These are phyloP conservation scores for Cheilosia scutellata DNA, from an alignment of 2,888 invertebrate species.

Conservation along the genomic window DNA sequence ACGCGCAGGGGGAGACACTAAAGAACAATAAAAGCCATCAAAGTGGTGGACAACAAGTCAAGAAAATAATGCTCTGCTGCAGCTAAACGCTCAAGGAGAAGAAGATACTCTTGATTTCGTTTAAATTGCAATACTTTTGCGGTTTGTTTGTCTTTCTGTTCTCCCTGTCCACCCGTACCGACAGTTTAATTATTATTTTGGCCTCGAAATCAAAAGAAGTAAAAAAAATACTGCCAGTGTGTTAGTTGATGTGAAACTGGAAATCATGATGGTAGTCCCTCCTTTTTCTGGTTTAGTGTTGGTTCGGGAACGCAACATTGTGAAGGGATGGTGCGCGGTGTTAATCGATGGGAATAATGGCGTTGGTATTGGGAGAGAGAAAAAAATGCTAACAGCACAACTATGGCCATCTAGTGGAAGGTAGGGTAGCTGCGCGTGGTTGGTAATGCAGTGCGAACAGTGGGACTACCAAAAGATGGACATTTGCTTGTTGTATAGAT, in stretches of 20 bases:
- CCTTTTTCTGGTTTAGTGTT: conserved; percentile 19
- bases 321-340: conserved; percentile 19
- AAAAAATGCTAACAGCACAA: conserved; percentile 11
- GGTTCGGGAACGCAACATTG: not conserved
- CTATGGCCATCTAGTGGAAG: conserved; percentile 60
- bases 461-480: conserved; percentile 20
- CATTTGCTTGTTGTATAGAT: not conserved
- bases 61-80: not conserved
- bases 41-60: conserved; percentile 2
- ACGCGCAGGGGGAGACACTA: not conserved
- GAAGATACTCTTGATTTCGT: conserved; percentile 68
- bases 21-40: conserved; percentile 19
- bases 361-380: conserved; percentile 4
- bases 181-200: conserved; percentile 73
- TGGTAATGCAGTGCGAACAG: conserved; percentile 68
- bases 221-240: conserved; percentile 29
- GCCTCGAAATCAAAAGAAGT: conserved; percentile 30
- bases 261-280: conserved; percentile 41
- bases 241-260: conserved; percentile 47
- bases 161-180: conserved; percentile 5
- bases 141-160: conserved; percentile 33
- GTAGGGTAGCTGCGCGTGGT: not conserved
- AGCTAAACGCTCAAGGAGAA: not conserved
- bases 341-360: conserved; percentile 18
- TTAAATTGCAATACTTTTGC: conserved; percentile 56